Evolutionary conservation across 2,888 invertebrate genomes (phyloP), one percentile per base, ranked within the genome.

Genomic region (Cetonia aurata): DNA sequence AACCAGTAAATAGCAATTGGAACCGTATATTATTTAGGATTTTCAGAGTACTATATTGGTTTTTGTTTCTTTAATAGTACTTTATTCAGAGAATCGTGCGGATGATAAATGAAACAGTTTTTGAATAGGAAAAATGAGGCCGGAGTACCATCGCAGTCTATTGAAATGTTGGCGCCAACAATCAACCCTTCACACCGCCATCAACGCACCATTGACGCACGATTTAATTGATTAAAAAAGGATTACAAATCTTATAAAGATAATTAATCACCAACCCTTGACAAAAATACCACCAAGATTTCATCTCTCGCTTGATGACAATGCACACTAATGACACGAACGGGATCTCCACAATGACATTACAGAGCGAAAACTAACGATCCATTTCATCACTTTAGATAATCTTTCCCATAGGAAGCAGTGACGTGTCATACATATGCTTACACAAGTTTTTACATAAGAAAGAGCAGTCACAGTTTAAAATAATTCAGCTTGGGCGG

Each of bases 261-360:
- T 83, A 83, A 83, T 83, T 82, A 83, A 83, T 83, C 82, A 82
- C 81, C 81, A 82, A 80, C 80, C 81, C 82, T 81, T 79, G 78
- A 80, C 79, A 80, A 74, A 74, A 80, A 76, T 74, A 72, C 17
- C 72, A 72, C 73, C 74, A 79, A 81, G 80, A 80, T 79, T 79
- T 77, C 77, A 77, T 80, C 76, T 37, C 37, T 77, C 78, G 79
- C 78, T 76, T 76, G 74, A 57, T 73, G 73, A 83, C 82, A 83
- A 83, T 82, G 78, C 74, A 71, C 78, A 79, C 80, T 83, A 83
- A 83, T 83, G 82, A 82, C 78, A 81, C 81, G 81, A 81, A 48
- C 50, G 33, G 80, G 57, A 76, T 80, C 78, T 75, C 82, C 81
- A 81, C 81, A 82, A 80, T 81, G 81, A 80, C 77, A 77, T 77